These are phyloP conservation scores for Listronotus bonariensis DNA, from an alignment of 1,140 invertebrate species.

Conservation along the genomic window DNA sequence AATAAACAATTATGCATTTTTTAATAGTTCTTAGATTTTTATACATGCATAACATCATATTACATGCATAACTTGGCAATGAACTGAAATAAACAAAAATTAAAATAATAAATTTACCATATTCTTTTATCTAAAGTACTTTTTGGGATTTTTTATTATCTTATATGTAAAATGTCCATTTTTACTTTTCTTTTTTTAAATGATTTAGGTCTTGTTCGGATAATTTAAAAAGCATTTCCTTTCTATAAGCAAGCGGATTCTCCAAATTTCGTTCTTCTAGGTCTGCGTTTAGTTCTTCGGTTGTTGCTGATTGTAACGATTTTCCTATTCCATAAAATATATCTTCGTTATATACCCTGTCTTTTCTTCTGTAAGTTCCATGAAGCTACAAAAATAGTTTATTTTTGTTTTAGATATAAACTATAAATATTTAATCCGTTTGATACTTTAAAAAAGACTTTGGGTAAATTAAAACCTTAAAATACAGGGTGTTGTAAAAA, in stretches of 20 bases:
- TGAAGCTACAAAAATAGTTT: slow-evolving; percentile 65
- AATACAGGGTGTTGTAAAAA: too few species aligned
- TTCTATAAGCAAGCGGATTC: slow-evolving; percentile 59
- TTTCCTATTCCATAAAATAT: slow-evolving; percentile 67
- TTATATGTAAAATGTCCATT: too few species aligned
- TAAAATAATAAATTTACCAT: too few species aligned
- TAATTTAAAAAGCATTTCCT: slow-evolving; percentile 19
- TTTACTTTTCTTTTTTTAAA: slow-evolving; percentile 15
- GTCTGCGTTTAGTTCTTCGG: slow-evolving; percentile 58
- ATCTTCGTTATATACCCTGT: slow-evolving; percentile 70
- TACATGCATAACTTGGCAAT: too few species aligned
- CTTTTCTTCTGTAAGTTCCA: slow-evolving; percentile 67
- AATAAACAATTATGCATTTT: too few species aligned
- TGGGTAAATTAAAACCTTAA: too few species aligned
- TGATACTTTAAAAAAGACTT: too few species aligned
- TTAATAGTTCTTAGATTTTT: too few species aligned
- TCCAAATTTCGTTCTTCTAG: slow-evolving; percentile 59
- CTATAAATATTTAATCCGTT: too few species aligned
- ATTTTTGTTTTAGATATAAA: too few species aligned
- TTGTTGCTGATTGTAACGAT: slow-evolving; percentile 55
- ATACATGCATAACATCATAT: too few species aligned
- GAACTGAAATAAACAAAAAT: too few species aligned
- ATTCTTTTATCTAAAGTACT: neutral
- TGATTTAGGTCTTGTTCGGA: slow-evolving; percentile 6
- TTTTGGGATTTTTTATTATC: slow-evolving; percentile 1